Percentiles rank a stretch among this genome's conserved stretches.
phyloP scores from a whole-genome alignment of 2,797 vertebrate species.

The Anguilla pacifica region DNA sequence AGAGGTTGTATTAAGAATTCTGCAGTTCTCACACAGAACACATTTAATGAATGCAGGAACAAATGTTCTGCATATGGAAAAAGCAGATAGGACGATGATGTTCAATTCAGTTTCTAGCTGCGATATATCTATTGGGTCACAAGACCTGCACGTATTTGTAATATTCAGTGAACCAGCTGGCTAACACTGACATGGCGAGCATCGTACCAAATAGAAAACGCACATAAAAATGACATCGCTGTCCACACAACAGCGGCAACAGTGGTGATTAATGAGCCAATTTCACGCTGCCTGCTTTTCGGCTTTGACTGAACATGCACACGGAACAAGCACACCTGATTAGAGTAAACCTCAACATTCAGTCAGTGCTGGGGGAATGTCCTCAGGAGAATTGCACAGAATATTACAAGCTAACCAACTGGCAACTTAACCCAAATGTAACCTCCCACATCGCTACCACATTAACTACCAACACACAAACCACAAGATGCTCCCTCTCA shows the following conservation, averaged over 20 bases:
- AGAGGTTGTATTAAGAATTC: neutral
- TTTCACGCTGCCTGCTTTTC: neutral
- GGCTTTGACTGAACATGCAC: neutral
- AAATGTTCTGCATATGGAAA: too few relatives aligned
- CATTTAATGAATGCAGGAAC: too few relatives aligned
- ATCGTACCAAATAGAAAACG: neutral
- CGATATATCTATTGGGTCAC: too few relatives aligned
- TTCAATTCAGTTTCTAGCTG: too few relatives aligned
- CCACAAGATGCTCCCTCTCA: neutral
- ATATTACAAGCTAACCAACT: neutral
- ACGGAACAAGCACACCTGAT: neutral
- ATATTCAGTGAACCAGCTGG: neutral
- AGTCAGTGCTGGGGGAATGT: neutral
- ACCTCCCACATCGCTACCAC: neutral
- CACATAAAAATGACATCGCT: neutral
- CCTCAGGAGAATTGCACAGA: neutral
- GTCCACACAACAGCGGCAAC: neutral
- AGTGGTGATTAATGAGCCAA: neutral
- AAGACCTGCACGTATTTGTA: too few relatives aligned
- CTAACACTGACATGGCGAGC: neutral
- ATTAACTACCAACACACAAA: neutral
- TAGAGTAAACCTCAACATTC: neutral
- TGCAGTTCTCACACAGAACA: too few relatives aligned
- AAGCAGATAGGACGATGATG: too few relatives aligned
- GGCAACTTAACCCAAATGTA: neutral